Evolutionary conservation across 2,888 invertebrate genomes (phyloP).

Genomic region (Drosophila borealis): DNA sequence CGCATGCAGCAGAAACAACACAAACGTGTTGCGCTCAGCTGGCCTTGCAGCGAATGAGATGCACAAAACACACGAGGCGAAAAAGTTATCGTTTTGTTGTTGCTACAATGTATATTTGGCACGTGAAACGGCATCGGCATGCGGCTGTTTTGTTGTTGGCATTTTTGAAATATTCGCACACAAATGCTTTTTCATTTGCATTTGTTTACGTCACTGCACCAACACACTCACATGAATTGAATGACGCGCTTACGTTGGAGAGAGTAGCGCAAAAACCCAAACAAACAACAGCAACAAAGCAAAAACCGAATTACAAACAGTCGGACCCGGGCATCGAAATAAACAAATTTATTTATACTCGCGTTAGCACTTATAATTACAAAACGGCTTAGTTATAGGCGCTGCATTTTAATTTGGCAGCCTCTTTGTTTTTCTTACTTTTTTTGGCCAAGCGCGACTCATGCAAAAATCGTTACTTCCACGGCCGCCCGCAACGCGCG

Average conservation of each 20-base stretch:
- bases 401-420: conserved; percentile 39
- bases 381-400: conserved; percentile 16
- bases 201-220: conserved; percentile 73
- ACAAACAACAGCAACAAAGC: conserved; percentile 51
- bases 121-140: conserved; percentile 60
- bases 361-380: conserved; percentile 22
- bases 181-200: conserved; percentile 51
- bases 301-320: conserved; percentile 37
- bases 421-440: conserved; percentile 38
- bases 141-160: conserved; percentile 49
- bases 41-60: conserved; percentile 71
- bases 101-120: conserved; percentile 58
- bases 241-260: conserved; percentile 38
- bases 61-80: conserved; percentile 64
- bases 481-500: conserved; percentile 56
- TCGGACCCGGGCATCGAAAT: conserved; percentile 22
- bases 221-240: conserved; percentile 31
- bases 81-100: conserved; percentile 48
- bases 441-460: conserved; percentile 36
- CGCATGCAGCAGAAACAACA: conserved; percentile 57
- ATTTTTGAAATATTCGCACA: conserved; percentile 45
- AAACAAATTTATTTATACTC: conserved; percentile 47
- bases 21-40: conserved; percentile 77
- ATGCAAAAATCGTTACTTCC: conserved; percentile 75
- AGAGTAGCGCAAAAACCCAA: conserved; percentile 55